These are phyloP conservation scores for Tylochromis polylepis DNA, from an alignment of 2,113 vertebrate species.

Conservation along the genomic window DNA sequence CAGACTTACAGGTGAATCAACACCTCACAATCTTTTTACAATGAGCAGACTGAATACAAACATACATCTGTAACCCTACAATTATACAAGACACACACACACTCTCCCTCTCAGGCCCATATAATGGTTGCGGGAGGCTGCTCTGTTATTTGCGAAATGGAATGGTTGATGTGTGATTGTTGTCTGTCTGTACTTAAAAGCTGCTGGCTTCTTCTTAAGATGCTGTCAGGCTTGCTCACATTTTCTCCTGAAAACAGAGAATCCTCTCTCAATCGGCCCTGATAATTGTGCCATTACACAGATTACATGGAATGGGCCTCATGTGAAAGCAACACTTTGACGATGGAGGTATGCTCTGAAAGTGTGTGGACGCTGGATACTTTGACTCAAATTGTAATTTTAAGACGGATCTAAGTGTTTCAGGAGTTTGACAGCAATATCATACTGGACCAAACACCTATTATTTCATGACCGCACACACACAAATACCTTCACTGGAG, in stretches of 20 bases:
- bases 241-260: constrained; percentile 15
- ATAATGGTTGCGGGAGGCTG: constrained; percentile 45
- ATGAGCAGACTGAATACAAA: constrained; percentile 60
- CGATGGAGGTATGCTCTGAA: not conserved
- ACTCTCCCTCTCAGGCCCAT: not conserved
- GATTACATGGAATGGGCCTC: not conserved
- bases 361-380: not conserved
- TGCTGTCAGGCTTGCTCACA: not conserved
- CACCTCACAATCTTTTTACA: constrained; percentile 50
- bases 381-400: not conserved
- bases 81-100: constrained; percentile 47
- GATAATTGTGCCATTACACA: constrained; percentile 19
- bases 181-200: constrained; percentile 40
- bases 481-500: constrained; percentile 1
- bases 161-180: constrained; percentile 55
- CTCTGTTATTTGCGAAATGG: constrained; percentile 62
- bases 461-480: not conserved
- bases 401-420: not conserved
- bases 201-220: constrained; percentile 9
- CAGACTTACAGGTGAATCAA: constrained; percentile 64
- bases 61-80: constrained; percentile 50
- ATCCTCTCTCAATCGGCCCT: not conserved
- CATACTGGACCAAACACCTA: not conserved
- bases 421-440: not conserved
- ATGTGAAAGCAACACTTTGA: not conserved